These are phyloP conservation scores for Osmoderma eremita DNA, from an alignment of 2,888 invertebrate genomes.

Conservation along the genomic window DNA sequence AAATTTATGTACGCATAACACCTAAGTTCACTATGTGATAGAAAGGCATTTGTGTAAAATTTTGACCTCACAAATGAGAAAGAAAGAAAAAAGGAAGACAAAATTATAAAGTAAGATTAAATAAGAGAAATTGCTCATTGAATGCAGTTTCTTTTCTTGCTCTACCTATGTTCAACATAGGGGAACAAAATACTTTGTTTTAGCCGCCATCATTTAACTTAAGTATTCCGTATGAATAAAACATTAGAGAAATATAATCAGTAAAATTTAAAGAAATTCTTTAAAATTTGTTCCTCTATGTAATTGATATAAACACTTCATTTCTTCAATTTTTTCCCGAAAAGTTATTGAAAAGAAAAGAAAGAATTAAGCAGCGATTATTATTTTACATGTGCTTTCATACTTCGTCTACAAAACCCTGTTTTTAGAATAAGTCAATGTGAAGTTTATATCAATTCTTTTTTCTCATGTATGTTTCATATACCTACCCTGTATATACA, in stretches of 20 bases:
- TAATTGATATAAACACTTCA: conserved; percentile 17
- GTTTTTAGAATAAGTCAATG: conserved; percentile 9
- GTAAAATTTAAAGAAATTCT: no score
- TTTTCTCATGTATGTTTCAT: background rate
- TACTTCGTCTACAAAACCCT: conserved; percentile 4
- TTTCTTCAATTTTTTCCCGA: background rate
- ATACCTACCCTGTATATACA: conserved; percentile 28
- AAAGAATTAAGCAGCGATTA: background rate
- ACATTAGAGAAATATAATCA: no score
- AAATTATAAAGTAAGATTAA: background rate
- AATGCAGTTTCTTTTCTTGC: background rate
- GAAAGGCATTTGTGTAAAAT: conserved; percentile 24
- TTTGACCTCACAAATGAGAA: background rate
- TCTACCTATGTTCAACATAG: no score
- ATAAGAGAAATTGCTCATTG: background rate
- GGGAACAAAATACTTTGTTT: no score
- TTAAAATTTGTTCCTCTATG: conserved; percentile 10
- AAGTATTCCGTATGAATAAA: no score
- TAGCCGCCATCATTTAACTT: no score
- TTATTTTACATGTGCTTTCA: no score
- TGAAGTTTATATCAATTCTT: conserved; percentile 22
- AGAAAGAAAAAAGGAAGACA: conserved; percentile 5
- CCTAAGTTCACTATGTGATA: background rate
- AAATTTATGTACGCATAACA: background rate
- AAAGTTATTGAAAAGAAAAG: background rate